These are phyloP conservation scores for Drosophila melanosoma DNA, from an alignment of 2,888 invertebrate species.

Conservation along the genomic window DNA sequence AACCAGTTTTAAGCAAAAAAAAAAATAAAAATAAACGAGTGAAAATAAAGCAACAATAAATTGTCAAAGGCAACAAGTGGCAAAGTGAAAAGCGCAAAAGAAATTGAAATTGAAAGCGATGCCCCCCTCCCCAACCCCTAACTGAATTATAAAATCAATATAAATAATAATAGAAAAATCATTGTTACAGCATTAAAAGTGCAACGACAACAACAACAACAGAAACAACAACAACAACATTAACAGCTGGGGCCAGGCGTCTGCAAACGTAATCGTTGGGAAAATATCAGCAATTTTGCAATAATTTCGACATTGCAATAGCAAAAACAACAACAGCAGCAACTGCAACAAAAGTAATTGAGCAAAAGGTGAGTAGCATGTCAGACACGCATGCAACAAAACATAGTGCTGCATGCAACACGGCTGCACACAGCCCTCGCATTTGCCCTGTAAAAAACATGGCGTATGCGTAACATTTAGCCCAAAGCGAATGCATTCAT, in stretches of 20 bases:
- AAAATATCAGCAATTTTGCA: constrained; percentile 77
- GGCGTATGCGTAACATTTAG: constrained; percentile 70
- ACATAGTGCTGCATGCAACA: constrained; percentile 41
- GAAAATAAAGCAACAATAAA: constrained; percentile 37
- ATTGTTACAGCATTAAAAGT: constrained; percentile 67
- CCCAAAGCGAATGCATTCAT: constrained; percentile 41
- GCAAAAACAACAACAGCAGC: constrained; percentile 45
- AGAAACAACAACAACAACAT: constrained; percentile 31
- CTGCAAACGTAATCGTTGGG: constrained; percentile 76
- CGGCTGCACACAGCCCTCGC: constrained; percentile 28
- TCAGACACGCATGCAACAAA: constrained; percentile 59
- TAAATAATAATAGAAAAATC: constrained; percentile 62
- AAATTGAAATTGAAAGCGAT: constrained; percentile 18
- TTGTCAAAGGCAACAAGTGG: constrained; percentile 35
- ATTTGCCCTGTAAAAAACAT: constrained; percentile 28
- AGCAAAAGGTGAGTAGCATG: constrained; percentile 76
- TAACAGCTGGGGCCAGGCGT: constrained; percentile 42
- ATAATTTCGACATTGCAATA: constrained; percentile 71
- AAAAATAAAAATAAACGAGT: constrained; percentile 26
- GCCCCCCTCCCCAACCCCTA: not conserved
- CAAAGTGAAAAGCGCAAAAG: constrained; percentile 68
- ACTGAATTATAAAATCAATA: constrained; percentile 63
- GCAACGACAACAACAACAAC: constrained; percentile 27
- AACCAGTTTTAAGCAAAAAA: constrained; percentile 52
- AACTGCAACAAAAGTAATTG: constrained; percentile 73